Conservation (phyloP, 2,797 vertebrate species). For the Amphiprion clarkii region DNA sequence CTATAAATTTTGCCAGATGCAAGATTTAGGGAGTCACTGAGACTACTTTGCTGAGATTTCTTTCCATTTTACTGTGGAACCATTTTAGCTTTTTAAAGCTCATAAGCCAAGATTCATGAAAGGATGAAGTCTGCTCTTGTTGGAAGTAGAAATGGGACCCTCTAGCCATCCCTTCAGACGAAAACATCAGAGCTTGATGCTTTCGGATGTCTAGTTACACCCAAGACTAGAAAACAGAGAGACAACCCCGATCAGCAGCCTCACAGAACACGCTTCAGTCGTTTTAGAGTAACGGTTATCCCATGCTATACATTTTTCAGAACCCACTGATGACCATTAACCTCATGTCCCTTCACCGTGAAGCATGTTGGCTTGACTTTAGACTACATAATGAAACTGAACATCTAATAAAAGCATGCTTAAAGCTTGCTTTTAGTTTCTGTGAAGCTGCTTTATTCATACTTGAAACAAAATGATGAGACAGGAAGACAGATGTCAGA, state of each 20-base stretch:
- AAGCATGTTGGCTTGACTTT: not conserved
- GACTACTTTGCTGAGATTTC: constrained; percentile 69
- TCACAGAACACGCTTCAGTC: constrained; percentile 65
- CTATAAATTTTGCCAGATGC: constrained; percentile 66
- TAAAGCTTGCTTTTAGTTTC: constrained; percentile 49
- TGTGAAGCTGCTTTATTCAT: constrained; percentile 78
- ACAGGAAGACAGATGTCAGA: constrained; percentile 49
- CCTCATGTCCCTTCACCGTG: not conserved
- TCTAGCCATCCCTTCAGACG: constrained; percentile 63
- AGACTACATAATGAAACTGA: not conserved
- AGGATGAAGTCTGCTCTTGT: constrained; percentile 55
- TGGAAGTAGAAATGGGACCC: constrained; percentile 38
- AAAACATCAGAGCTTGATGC: constrained; percentile 64
- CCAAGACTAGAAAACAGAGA: constrained; percentile 67
- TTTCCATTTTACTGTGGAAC: constrained; percentile 63
- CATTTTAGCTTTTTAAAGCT: constrained; percentile 53
- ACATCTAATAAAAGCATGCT: not conserved
- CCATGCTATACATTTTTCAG: not conserved
- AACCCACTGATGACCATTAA: constrained; percentile 14
- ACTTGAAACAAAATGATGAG: constrained; percentile 65
- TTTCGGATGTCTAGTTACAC: constrained; percentile 74
- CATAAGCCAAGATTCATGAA: constrained; percentile 64
- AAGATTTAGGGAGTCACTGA: constrained; percentile 73
- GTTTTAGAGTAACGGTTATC: constrained; percentile 3
- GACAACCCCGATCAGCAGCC: constrained; percentile 65